Percentiles rank a stretch among this genome's conserved stretches.
Evolutionary conservation across 53 echinoderm and acorn worm genomes (phyloP).

Genomic region (Actinopyga echinites): DNA sequence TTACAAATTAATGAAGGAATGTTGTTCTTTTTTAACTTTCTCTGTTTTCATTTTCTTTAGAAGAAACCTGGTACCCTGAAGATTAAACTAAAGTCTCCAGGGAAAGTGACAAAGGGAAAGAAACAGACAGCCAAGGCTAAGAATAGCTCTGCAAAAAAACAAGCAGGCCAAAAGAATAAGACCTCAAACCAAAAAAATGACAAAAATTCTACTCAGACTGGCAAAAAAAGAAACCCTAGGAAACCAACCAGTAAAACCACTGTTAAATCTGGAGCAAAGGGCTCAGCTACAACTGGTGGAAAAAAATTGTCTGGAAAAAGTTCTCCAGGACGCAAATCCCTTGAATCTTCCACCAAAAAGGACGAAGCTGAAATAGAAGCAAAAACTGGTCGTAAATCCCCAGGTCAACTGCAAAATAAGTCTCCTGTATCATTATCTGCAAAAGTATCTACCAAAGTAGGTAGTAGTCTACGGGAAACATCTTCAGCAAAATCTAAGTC

Average conservation of each 20-base stretch:
- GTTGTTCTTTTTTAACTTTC: too few species aligned
- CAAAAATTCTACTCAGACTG: neutral
- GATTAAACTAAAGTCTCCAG: neutral
- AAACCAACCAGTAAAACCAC: neutral
- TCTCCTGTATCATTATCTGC: neutral
- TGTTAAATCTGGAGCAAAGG: neutral
- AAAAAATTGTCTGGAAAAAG: too few species aligned
- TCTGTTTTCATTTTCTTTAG: neutral
- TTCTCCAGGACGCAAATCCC: too few species aligned
- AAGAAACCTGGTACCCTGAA: neutral
- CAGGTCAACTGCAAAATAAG: too few species aligned
- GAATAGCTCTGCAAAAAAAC: neutral
- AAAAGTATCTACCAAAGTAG: neutral
- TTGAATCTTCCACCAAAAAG: too few species aligned
- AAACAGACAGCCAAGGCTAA: neutral
- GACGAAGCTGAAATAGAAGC: too few species aligned
- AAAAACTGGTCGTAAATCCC: too few species aligned
- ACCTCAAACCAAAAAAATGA: neutral
- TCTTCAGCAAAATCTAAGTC: neutral
- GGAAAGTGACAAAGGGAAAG: constrained; percentile 14
- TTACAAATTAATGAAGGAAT: too few species aligned
- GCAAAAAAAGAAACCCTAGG: neutral
- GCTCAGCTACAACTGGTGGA: too few species aligned
- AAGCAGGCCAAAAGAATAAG: neutral
- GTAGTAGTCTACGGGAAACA: neutral